A percentile compares a stretch with the other conserved stretches of the same genome.
phyloP scores from a whole-genome alignment of 35 echinoderm and acorn worm species.

The Heliocidaris tuberculata region DNA sequence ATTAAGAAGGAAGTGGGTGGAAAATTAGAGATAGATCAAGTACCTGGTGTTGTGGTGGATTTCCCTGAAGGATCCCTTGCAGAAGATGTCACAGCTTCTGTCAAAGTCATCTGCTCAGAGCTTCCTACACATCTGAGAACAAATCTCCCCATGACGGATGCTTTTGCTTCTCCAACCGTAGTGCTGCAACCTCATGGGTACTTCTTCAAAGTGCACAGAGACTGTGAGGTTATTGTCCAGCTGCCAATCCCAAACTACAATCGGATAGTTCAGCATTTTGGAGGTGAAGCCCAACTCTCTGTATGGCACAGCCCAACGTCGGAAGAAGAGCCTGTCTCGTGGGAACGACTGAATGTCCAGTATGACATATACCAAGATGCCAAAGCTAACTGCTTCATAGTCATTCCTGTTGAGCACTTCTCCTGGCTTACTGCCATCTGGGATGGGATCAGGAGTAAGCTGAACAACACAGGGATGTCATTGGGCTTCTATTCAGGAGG shows the following conservation, averaged over 20 bases:
- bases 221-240: slow-evolving; percentile 70
- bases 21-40: slow-evolving; percentile 68
- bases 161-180: slow-evolving; percentile 72
- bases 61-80: slow-evolving; percentile 74
- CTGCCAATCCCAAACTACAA: slow-evolving; percentile 86
- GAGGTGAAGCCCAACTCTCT: slow-evolving; percentile 66
- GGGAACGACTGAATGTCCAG: slow-evolving; percentile 58
- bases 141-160: slow-evolving; percentile 58
- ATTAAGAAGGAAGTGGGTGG: slow-evolving; percentile 74
- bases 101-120: slow-evolving; percentile 74
- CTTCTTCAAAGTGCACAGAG: slow-evolving; percentile 54
- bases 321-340: slow-evolving; percentile 72
- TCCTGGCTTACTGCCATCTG: slow-evolving; percentile 82
- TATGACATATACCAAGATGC: slow-evolving; percentile 62
- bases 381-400: slow-evolving; percentile 62
- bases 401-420: slow-evolving; percentile 74
- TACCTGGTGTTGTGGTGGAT: slow-evolving; percentile 74
- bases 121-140: slow-evolving; percentile 56
- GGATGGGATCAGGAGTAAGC: slow-evolving; percentile 63
- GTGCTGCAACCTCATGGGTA: slow-evolving; percentile 85
- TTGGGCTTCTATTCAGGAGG: slow-evolving; percentile 71
- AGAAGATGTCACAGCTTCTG: slow-evolving; percentile 63
- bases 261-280: slow-evolving; percentile 74
- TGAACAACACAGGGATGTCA: slow-evolving; percentile 53
- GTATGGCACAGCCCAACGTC: slow-evolving; percentile 86